phyloP scores from a whole-genome alignment of 1,140 invertebrate species.

The Armadillidium nasatum region DNA sequence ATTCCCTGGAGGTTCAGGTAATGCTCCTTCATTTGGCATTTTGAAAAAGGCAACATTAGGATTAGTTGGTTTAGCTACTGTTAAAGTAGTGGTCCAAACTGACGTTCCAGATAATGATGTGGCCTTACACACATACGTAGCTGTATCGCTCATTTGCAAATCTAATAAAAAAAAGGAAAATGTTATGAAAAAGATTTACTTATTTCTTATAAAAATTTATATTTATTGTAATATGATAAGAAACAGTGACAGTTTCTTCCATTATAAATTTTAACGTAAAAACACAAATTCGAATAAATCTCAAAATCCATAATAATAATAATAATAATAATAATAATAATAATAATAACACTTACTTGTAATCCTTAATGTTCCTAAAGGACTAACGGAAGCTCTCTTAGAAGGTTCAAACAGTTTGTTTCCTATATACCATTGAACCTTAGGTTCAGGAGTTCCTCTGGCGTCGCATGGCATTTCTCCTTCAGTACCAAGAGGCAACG shows the following conservation, averaged over 20 bases:
- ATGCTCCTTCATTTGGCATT: slow-evolving; percentile 61
- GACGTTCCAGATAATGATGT: slow-evolving; percentile 77
- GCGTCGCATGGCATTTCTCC: slow-evolving; percentile 78
- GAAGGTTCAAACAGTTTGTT: slow-evolving; percentile 52
- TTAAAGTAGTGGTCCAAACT: slow-evolving; percentile 71
- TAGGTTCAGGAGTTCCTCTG: slow-evolving; percentile 62
- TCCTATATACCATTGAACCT: slow-evolving; percentile 78
- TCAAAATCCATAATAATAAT: not conserved
- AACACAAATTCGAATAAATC: too few relatives aligned
- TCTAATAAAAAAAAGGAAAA: not conserved
- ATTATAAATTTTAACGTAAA: too few relatives aligned
- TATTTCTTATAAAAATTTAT: too few relatives aligned
- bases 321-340: not conserved
- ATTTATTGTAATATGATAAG: too few relatives aligned
- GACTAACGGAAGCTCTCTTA: slow-evolving; percentile 57
- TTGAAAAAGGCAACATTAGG: slow-evolving; percentile 68
- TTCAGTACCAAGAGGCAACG: slow-evolving; percentile 69
- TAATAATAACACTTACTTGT: slow-evolving; percentile 58
- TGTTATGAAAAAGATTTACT: not conserved
- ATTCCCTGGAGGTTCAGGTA: slow-evolving; percentile 70
- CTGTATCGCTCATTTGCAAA: slow-evolving; percentile 56
- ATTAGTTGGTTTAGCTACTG: slow-evolving; percentile 66
- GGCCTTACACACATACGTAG: slow-evolving; percentile 75
- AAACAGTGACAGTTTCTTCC: too few relatives aligned
- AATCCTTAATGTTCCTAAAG: slow-evolving; percentile 70